These are phyloP conservation scores for Cosmorhoe ocellata DNA, from an alignment of 2,888 invertebrate genomes.

Conservation along the genomic window DNA sequence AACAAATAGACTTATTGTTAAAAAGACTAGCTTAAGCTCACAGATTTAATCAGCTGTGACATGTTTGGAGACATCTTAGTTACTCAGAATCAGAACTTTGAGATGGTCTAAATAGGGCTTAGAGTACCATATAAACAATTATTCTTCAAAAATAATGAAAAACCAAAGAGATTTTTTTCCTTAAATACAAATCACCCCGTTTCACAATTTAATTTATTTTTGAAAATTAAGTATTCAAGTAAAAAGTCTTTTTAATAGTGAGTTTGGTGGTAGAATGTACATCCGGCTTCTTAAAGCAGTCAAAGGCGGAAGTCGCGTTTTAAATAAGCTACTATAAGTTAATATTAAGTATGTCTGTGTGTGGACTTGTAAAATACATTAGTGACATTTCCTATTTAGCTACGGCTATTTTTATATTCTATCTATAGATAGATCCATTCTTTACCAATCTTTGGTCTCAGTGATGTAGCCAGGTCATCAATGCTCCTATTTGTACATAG, in stretches of 20 bases:
- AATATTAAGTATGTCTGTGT: conserved; percentile 11
- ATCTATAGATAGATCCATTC: background rate
- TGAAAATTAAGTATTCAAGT: too few species aligned
- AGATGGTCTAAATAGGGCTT: too few species aligned
- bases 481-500: conserved; percentile 2
- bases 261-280: conserved; percentile 1
- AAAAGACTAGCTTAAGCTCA: background rate
- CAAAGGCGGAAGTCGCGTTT: conserved; percentile 9
- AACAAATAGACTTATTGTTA: conserved; percentile 6
- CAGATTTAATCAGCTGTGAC: too few species aligned
- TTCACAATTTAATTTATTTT: too few species aligned
- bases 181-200: too few species aligned
- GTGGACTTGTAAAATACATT: conserved; percentile 17
- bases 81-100: too few species aligned
- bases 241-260: conserved; percentile 8
- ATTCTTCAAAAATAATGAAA: too few species aligned
- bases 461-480: too few species aligned
- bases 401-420: conserved; percentile 4
- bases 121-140: too few species aligned
- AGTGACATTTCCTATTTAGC: background rate
- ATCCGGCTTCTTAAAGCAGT: conserved; percentile 1
- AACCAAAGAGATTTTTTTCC: too few species aligned
- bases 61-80: too few species aligned
- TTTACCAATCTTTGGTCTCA: too few species aligned
- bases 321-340: conserved; percentile 15